phyloP scores from a whole-genome alignment of 1,140 invertebrate genomes.

The Zaprionus ghesquierei region DNA sequence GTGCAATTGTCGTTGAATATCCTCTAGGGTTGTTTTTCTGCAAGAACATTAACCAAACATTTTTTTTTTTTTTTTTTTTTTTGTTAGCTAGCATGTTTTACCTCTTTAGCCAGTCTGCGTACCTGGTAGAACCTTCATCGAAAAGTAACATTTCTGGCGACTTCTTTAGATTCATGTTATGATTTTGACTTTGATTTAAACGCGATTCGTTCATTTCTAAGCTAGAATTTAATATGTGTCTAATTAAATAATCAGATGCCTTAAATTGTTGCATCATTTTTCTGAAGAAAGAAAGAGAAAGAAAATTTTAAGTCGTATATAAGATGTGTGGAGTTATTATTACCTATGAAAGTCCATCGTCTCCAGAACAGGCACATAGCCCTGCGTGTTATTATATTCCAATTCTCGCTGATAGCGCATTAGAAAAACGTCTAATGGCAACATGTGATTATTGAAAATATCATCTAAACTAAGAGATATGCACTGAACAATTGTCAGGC shows the following conservation, averaged over 20 bases:
- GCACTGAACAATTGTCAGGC: not conserved
- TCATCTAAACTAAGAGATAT: conserved; percentile 26
- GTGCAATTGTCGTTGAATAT: conserved; percentile 40
- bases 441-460: conserved; percentile 28
- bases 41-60: conserved; percentile 4
- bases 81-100: not conserved
- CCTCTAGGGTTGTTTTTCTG: conserved; percentile 43
- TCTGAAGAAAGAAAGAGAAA: conserved; percentile 1
- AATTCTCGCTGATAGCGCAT: not conserved
- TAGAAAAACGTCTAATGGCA: conserved; percentile 22
- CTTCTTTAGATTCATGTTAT: not conserved
- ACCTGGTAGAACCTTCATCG: conserved; percentile 44
- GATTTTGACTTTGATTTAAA: conserved; percentile 11
- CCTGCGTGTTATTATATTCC: not conserved
- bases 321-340: not conserved
- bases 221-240: conserved; percentile 28
- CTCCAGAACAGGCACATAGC: not conserved
- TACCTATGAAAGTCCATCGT: conserved; percentile 36
- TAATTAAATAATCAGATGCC: conserved; percentile 39
- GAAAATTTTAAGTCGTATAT: not conserved
- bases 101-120: conserved; percentile 46
- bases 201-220: not conserved
- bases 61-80: not conserved
- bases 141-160: conserved; percentile 27
- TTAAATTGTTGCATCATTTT: conserved; percentile 55